Percentiles rank a stretch among this genome's conserved stretches.
Evolutionary conservation across 2,113 vertebrate genomes (phyloP).

Genomic region (Recurvirostra avosetta): DNA sequence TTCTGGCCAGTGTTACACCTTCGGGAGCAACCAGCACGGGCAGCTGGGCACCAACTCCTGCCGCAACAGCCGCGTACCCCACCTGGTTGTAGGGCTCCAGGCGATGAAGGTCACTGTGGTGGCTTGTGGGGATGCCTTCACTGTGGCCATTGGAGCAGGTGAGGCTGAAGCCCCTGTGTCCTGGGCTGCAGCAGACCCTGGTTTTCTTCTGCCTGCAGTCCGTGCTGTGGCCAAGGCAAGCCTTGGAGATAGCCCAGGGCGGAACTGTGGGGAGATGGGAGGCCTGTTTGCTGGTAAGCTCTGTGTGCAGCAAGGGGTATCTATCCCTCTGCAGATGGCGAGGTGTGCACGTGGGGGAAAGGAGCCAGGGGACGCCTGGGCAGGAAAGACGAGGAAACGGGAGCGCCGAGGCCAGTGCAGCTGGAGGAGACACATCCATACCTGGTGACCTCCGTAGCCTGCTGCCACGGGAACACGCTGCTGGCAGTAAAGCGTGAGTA

Average conservation of each 20-base stretch:
- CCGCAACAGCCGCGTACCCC: constrained; percentile 83
- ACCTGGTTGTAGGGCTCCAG: constrained; percentile 82
- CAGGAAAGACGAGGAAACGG: constrained; percentile 89
- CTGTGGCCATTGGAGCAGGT: constrained; percentile 91
- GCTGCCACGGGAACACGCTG: constrained; percentile 97
- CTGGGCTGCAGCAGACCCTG: not conserved
- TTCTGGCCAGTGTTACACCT: constrained; percentile 88
- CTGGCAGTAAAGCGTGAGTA: constrained; percentile 94
- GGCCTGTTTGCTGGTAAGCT: not conserved
- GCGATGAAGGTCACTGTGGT: constrained; percentile 79
- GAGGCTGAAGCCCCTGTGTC: not conserved
- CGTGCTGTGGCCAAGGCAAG: not conserved
- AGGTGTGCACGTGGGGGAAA: constrained; percentile 97
- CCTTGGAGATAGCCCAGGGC: not conserved
- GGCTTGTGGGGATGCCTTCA: constrained; percentile 96
- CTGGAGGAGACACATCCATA: constrained; percentile 89
- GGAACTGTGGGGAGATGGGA: not conserved
- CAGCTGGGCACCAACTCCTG: constrained; percentile 87
- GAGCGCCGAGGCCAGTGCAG: constrained; percentile 83
- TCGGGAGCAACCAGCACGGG: constrained; percentile 97
- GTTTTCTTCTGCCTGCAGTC: not conserved
- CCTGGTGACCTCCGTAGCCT: constrained; percentile 90
- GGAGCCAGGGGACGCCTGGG: constrained; percentile 94
- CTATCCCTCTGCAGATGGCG: constrained; percentile 75
- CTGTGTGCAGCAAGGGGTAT: not conserved